Evolutionary conservation across 2,888 invertebrate species (phyloP).

Genomic region (Peribatodes rhomboidaria): DNA sequence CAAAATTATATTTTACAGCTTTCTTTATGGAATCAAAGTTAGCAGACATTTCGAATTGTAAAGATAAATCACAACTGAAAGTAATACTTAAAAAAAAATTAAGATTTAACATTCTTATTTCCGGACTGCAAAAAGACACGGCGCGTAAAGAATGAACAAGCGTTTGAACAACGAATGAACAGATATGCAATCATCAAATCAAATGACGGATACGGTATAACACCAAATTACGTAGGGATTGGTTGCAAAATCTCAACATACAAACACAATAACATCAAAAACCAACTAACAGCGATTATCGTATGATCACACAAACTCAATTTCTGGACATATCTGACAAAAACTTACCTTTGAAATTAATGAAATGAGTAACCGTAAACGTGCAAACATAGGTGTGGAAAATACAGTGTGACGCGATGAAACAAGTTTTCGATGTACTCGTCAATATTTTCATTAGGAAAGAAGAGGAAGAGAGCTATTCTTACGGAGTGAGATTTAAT

Average conservation of each 20-base stretch:
- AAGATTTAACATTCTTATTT: too few relatives aligned
- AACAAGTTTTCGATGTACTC: background rate
- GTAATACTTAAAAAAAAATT: too few relatives aligned
- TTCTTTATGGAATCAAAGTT: too few relatives aligned
- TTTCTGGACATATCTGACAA: constrained; percentile 17
- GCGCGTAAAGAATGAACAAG: background rate
- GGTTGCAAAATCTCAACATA: background rate
- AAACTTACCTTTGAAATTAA: constrained; percentile 26
- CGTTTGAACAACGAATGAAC: background rate
- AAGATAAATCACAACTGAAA: too few relatives aligned
- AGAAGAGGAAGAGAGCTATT: too few relatives aligned
- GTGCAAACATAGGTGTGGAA: constrained; percentile 14
- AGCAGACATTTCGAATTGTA: too few relatives aligned
- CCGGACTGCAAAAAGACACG: background rate
- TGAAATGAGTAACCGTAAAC: constrained; percentile 17
- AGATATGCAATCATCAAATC: background rate
- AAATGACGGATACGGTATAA: background rate
- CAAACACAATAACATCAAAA: background rate
- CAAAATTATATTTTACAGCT: too few relatives aligned
- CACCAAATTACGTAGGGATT: background rate
- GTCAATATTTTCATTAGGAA: background rate
- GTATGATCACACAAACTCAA: background rate
- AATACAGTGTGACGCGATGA: background rate
- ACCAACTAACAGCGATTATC: background rate
- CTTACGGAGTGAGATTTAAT: too few relatives aligned